Evolutionary conservation across 2,113 vertebrate species (phyloP).

Genomic region (Eulemur macaco): DNA sequence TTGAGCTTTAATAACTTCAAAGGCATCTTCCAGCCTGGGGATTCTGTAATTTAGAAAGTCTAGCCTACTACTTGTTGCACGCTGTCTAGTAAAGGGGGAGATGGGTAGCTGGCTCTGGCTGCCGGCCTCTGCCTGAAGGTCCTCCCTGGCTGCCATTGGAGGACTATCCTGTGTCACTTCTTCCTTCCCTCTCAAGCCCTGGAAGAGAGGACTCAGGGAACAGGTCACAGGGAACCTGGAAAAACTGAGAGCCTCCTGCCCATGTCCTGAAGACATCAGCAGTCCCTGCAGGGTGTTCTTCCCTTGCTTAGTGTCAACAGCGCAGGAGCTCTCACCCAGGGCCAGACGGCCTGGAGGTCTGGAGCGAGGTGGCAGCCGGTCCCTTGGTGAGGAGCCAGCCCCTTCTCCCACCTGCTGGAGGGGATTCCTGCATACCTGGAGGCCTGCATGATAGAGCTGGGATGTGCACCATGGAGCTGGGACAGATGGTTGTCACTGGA

Average conservation of each 20-base stretch:
- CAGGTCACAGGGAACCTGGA: neutral
- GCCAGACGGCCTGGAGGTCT: neutral
- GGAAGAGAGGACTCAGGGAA: neutral
- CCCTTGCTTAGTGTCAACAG: neutral
- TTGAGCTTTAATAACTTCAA: neutral
- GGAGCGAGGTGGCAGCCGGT: neutral
- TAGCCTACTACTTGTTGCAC: neutral
- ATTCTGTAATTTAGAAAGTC: neutral
- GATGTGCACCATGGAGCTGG: neutral
- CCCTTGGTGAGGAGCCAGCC: neutral
- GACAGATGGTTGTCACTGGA: neutral
- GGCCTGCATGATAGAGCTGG: neutral
- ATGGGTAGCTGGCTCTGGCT: neutral
- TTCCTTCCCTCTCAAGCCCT: neutral
- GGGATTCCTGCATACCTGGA: neutral
- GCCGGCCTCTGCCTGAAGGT: neutral
- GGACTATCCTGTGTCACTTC: neutral
- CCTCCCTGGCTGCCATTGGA: neutral
- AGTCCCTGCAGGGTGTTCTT: neutral
- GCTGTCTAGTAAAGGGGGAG: neutral
- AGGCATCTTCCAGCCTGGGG: neutral
- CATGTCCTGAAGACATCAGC: neutral
- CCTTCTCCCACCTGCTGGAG: neutral
- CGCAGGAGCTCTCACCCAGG: neutral
- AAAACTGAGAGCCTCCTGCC: neutral